phyloP scores from a whole-genome alignment of 64 coral and sea anemone genomes.

The Anthopleura sola region DNA sequence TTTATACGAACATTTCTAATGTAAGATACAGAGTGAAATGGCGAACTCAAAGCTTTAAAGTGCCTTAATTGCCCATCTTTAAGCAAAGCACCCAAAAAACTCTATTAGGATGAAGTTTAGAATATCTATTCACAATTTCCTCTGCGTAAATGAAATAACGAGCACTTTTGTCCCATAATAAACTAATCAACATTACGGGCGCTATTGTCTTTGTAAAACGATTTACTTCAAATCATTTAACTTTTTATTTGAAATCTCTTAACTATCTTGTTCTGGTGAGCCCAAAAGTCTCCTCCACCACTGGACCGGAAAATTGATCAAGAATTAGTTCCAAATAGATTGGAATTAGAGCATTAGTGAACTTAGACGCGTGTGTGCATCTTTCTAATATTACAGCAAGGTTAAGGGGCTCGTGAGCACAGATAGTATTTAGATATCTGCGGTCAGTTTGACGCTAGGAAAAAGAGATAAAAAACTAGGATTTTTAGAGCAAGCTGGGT shows the following conservation, averaged over 20 bases:
- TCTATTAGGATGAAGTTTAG: background rate
- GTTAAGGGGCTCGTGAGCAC: background rate
- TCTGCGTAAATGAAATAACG: conserved; percentile 19
- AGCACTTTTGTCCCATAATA: background rate
- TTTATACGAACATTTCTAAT: background rate
- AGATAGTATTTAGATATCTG: background rate
- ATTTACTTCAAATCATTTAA: background rate
- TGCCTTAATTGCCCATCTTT: background rate
- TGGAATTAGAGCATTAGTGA: background rate
- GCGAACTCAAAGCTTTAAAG: background rate
- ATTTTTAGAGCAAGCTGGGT: background rate
- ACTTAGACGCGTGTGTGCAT: background rate
- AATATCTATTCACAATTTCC: conserved; percentile 10
- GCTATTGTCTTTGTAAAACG: background rate
- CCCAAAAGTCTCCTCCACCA: background rate
- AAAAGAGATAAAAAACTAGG: background rate
- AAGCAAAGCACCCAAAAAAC: background rate
- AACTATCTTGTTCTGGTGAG: background rate
- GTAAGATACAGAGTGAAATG: background rate
- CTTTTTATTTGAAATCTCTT: background rate
- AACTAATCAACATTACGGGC: background rate
- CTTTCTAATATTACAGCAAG: background rate
- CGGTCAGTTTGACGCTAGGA: background rate
- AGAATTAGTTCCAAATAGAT: conserved; percentile 1
- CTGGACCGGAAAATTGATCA: background rate